Base-by-base conservation (phyloP, 2,888 invertebrate genomes). In the Zeuzera pyrina region DNA sequence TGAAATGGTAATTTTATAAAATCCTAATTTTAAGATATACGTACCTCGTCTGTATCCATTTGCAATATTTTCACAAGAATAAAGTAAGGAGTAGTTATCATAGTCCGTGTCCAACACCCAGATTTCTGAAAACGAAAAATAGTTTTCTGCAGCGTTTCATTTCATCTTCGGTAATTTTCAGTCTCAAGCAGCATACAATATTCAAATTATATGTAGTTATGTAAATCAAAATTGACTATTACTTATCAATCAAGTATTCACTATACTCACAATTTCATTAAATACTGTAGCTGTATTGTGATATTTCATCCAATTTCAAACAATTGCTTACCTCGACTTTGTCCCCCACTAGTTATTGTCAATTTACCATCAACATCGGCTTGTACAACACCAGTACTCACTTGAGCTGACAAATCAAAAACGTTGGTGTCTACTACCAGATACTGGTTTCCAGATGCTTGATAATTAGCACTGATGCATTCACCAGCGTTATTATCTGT, bases 81-180 rank as follows among this genome's bases (percentile, higher is more conserved):
- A 74, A 14, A 79, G 41, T 6, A 79, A 57, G 0, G 78, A 58
- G 34, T 73, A 79, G 0, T 49, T 58, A 1, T 64, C 49, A 30
- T 79, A 77, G 37, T 79, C 77, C 1, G 79, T 78, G 4, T 57
- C 71, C 22, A 78, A 42, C 1, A 79, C 70, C 64, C 62, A 67
- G 10, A 66, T 45, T 29, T 65, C 77, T 77, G 61, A 16, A 61
- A 67, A 31, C 16, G 29, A 33, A 30, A 33, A 31, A 10, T 25
- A 2, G 7, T 25, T n/a, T n/a, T n/a, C n/a, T n/a, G n/a, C n/a
- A n/a, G n/a, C n/a, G n/a, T n/a, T n/a, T n/a, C n/a, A n/a, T n/a
- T n/a, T n/a, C n/a, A n/a, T n/a, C n/a, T n/a, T n/a, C n/a, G n/a
- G n/a, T n/a, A n/a, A n/a, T n/a, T n/a, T n/a, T n/a, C n/a, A n/a